phyloP scores from a whole-genome alignment of 2,797 vertebrate genomes.

The Thamnophis elegans region DNA sequence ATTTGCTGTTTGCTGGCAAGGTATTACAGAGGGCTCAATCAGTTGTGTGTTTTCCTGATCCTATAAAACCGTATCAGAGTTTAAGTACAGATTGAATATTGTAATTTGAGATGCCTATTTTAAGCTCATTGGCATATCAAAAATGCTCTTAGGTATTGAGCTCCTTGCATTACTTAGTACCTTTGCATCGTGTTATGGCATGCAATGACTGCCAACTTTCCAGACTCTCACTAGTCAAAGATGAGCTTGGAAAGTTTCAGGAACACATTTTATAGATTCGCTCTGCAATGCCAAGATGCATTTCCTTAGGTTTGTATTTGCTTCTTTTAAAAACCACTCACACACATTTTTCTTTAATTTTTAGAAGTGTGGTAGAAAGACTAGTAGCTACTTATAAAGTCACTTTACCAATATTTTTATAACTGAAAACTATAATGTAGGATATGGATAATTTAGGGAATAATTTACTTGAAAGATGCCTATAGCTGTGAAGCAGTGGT shows the following conservation, averaged over 20 bases:
- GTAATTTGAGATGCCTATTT: constrained; percentile 4
- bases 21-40: not conserved
- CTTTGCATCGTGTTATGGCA: not conserved
- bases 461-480: not conserved
- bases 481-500: not conserved
- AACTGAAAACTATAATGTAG: not conserved
- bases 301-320: not conserved
- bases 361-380: not conserved
- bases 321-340: not conserved
- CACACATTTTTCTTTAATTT: not conserved
- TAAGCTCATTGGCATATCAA: not conserved
- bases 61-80: not conserved
- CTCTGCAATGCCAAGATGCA: not conserved
- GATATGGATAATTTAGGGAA: not conserved
- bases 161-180: not conserved
- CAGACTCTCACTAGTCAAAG: not conserved
- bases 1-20: not conserved
- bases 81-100: not conserved
- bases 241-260: not conserved
- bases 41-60: not conserved
- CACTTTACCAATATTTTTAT: not conserved
- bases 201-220: not conserved
- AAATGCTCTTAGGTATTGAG: not conserved
- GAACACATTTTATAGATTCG: not conserved
- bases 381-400: not conserved